Conservation (phyloP, 2,888 invertebrate genomes). For the Proisotoma minuta region DNA sequence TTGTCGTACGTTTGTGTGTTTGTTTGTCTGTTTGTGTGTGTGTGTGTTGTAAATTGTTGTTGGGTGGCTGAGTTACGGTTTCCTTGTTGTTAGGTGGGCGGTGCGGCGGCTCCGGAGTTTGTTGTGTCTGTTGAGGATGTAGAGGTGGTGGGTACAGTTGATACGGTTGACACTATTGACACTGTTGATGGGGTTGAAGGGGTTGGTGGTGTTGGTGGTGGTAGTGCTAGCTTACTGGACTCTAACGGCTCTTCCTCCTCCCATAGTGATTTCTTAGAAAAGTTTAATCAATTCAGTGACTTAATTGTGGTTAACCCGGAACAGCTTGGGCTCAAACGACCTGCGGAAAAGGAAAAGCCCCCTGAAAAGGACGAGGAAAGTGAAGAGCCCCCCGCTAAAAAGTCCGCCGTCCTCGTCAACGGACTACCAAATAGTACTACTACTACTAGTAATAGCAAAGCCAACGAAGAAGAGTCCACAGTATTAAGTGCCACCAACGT, state of each 20-base stretch:
- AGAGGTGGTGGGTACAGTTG: background rate
- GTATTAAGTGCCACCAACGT: background rate
- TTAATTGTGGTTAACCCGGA: slow-evolving; percentile 47
- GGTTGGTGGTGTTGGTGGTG: slow-evolving; percentile 14
- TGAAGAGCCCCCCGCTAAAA: slow-evolving; percentile 35
- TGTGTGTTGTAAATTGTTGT: too few relatives aligned
- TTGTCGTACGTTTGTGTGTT: too few relatives aligned
- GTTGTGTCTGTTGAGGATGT: too few relatives aligned
- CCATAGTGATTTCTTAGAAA: slow-evolving; percentile 47
- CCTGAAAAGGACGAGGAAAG: background rate
- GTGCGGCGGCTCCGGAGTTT: too few relatives aligned
- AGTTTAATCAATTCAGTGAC: slow-evolving; percentile 47
- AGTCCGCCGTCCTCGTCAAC: slow-evolving; percentile 25
- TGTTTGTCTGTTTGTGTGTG: too few relatives aligned
- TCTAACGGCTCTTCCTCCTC: too few relatives aligned
- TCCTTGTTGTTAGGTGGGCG: too few relatives aligned
- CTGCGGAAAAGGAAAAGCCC: slow-evolving; percentile 18
- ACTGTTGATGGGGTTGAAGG: slow-evolving; percentile 18
- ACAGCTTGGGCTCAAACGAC: slow-evolving; percentile 45
- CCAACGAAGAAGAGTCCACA: background rate
- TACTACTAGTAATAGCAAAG: background rate
- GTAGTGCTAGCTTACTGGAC: slow-evolving; percentile 34
- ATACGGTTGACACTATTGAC: slow-evolving; percentile 12
- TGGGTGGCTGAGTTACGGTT: too few relatives aligned
- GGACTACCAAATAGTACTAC: background rate